Percentiles rank a stretch among this genome's conserved stretches.
Conservation (phyloP, 2,797 vertebrate species). For the Ciconia nigra region DNA sequence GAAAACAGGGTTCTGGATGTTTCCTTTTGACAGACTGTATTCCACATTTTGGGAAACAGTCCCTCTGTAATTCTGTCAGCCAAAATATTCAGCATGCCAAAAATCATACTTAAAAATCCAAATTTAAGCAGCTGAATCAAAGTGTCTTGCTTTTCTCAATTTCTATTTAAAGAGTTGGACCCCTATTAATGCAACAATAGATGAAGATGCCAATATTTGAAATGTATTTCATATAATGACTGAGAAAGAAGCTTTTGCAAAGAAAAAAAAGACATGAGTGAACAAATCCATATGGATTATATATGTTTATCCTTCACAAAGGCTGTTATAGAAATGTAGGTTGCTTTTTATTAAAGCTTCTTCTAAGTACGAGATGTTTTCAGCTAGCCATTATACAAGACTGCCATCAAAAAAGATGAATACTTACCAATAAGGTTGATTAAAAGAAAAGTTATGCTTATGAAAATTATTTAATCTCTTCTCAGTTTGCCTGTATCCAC, state of each 20-base stretch:
- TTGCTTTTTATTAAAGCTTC: not conserved
- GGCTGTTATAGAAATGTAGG: not conserved
- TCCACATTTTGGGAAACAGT: not conserved
- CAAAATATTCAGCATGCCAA: not conserved
- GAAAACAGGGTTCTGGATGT: not conserved
- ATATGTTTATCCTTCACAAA: not conserved
- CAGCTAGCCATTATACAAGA: not conserved
- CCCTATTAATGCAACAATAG: not conserved
- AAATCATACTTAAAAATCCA: conserved; percentile 1
- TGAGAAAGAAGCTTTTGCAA: not conserved
- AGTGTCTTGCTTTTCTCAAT: not conserved
- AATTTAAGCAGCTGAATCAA: not conserved
- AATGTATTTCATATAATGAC: not conserved
- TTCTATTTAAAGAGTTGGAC: not conserved
- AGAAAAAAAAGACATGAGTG: not conserved
- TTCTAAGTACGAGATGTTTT: not conserved
- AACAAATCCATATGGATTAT: not conserved
- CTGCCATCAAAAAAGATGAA: not conserved
- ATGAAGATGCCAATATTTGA: not conserved
- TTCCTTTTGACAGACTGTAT: not conserved
- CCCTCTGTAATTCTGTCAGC: not conserved
- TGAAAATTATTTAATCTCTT: not conserved
- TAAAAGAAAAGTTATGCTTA: not conserved
- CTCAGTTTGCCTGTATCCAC: not conserved
- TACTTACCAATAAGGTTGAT: not conserved